phyloP scores from a whole-genome alignment of 2,888 invertebrate species.

The Caenorhabditis zanzibari region DNA sequence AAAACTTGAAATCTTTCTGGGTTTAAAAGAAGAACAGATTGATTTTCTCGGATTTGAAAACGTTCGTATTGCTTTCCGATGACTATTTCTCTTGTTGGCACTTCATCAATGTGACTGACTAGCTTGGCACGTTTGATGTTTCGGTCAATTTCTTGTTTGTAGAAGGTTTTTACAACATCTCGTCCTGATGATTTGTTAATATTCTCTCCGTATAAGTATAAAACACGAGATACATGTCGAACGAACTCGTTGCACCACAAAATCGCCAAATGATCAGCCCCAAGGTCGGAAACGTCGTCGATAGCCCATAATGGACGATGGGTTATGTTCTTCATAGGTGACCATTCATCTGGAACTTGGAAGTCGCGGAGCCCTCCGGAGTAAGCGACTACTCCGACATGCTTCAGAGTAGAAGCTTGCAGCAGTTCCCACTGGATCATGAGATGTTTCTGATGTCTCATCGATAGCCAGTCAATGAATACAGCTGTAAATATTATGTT shows the following conservation, averaged over 20 bases:
- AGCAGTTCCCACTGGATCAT: slow-evolving; percentile 23
- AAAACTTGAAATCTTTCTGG: slow-evolving; percentile 30
- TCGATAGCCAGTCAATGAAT: slow-evolving; percentile 42
- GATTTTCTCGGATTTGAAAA: not conserved
- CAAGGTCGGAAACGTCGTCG: slow-evolving; percentile 54
- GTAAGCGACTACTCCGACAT: slow-evolving; percentile 76
- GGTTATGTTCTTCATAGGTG: slow-evolving; percentile 42
- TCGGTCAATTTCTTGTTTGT: slow-evolving; percentile 2
- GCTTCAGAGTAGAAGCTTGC: slow-evolving; percentile 33
- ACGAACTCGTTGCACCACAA: slow-evolving; percentile 84
- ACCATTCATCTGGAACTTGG: slow-evolving; percentile 67
- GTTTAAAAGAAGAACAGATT: slow-evolving; percentile 13
- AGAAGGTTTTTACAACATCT: slow-evolving; percentile 36
- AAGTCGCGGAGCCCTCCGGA: slow-evolving; percentile 78
- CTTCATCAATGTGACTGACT: slow-evolving; percentile 22
- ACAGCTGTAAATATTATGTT: slow-evolving; percentile 59
- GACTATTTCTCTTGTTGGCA: slow-evolving; percentile 34
- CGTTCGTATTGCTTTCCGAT: slow-evolving; percentile 26
- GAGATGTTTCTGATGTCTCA: slow-evolving; percentile 32
- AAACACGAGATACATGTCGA: slow-evolving; percentile 70
- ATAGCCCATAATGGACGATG: slow-evolving; percentile 67
- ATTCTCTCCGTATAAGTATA: slow-evolving; percentile 71
- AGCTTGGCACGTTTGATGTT: slow-evolving; percentile 40
- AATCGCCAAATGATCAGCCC: slow-evolving; percentile 83
- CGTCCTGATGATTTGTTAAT: slow-evolving; percentile 28